Evolutionary conservation across 2,113 vertebrate species (phyloP).

Genomic region (Gobio gobio): DNA sequence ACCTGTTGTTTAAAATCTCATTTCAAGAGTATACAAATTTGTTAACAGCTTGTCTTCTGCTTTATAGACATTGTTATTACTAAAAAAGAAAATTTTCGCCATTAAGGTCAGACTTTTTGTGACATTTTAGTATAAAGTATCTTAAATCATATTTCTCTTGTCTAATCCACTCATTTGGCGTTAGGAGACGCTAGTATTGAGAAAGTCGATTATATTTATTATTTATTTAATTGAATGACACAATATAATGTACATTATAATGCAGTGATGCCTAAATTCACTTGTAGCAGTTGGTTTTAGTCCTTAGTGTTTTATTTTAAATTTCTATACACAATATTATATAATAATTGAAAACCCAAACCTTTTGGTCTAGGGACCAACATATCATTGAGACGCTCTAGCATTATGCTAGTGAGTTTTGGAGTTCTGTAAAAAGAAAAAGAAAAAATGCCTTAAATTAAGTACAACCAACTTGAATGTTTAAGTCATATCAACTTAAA

Average conservation of each 20-base stretch:
- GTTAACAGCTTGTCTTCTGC: conserved; percentile 53
- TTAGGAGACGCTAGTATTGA: too few species aligned
- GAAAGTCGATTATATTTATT: too few species aligned
- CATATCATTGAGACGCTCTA: neutral
- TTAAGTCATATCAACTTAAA: too few species aligned
- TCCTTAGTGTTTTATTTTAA: too few species aligned
- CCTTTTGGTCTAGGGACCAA: neutral
- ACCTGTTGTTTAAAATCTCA: conserved; percentile 56
- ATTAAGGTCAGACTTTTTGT: neutral
- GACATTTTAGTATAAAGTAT: neutral
- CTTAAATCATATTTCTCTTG: neutral
- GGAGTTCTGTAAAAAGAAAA: neutral
- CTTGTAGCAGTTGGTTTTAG: too few species aligned
- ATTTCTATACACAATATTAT: too few species aligned
- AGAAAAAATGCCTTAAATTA: too few species aligned
- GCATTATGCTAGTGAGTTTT: neutral
- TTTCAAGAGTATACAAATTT: conserved; percentile 48
- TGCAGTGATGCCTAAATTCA: too few species aligned
- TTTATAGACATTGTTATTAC: conserved; percentile 48
- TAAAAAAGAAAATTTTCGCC: neutral
- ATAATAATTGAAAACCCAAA: neutral
- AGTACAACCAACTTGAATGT: too few species aligned
- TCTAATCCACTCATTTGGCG: neutral
- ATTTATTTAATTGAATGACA: too few species aligned
- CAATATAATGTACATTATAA: too few species aligned